phyloP scores from a whole-genome alignment of 2,888 invertebrate genomes.

The Melinaea menophilus region DNA sequence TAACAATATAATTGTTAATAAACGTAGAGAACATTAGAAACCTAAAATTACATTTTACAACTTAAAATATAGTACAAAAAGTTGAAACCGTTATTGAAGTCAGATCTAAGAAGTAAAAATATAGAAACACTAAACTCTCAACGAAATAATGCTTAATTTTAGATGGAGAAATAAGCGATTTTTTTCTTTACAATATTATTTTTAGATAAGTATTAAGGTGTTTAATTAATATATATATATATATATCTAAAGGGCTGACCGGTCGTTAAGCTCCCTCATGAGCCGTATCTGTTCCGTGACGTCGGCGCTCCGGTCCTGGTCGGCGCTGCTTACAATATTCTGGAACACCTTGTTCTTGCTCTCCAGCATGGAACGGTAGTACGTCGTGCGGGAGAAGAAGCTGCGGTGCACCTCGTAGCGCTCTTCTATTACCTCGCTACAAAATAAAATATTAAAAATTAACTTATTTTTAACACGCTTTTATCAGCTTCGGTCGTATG shows the following conservation, averaged over 20 bases:
- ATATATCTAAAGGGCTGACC: conserved; percentile 48
- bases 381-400: conserved; percentile 92
- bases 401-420: conserved; percentile 88
- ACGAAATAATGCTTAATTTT: too few species aligned
- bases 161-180: too few species aligned
- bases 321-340: conserved; percentile 88
- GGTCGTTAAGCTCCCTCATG: conserved; percentile 88
- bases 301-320: conserved; percentile 85
- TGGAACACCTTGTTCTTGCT: conserved; percentile 96
- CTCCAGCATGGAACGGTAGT: conserved; percentile 95
- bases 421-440: conserved; percentile 83
- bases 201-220: too few species aligned
- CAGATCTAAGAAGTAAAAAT: too few species aligned
- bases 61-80: too few species aligned
- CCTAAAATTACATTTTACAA: too few species aligned
- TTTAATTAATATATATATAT: too few species aligned
- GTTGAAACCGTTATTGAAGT: too few species aligned
- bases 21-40: neutral
- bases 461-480: neutral
- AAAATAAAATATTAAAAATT: conserved; percentile 5
- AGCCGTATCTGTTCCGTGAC: conserved; percentile 82
- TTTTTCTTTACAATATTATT: too few species aligned
- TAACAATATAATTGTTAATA: neutral
- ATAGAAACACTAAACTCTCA: too few species aligned
- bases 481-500: too few species aligned